Evolutionary conservation across 2,113 vertebrate genomes (phyloP).

Genomic region (Pyrgilauda ruficollis): DNA sequence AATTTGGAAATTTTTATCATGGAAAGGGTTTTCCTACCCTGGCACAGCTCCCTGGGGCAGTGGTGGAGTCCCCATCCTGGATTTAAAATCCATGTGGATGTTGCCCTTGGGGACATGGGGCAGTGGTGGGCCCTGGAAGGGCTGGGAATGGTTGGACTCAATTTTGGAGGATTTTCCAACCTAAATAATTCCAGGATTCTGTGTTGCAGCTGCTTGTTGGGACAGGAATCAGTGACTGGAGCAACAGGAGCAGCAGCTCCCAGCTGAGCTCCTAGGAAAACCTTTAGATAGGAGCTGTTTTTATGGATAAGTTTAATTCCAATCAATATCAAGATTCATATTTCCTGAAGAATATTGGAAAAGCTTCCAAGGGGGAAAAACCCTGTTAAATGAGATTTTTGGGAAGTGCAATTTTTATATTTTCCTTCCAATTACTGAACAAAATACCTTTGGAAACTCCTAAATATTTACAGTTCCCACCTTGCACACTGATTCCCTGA

Average conservation of each 20-base stretch:
- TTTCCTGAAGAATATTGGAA: background rate
- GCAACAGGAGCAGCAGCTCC: background rate
- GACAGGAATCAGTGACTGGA: background rate
- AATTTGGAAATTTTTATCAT: background rate
- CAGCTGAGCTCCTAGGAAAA: background rate
- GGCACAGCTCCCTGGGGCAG: too few species aligned
- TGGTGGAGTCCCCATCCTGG: background rate
- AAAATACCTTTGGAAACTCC: background rate
- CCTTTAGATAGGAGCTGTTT: background rate
- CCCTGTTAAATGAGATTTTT: background rate
- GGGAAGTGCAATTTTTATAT: background rate
- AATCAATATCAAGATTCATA: background rate
- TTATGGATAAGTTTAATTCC: background rate
- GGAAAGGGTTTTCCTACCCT: background rate
- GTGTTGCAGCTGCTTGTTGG: background rate
- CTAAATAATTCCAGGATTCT: background rate
- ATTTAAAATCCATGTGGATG: background rate
- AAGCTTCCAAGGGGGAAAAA: background rate
- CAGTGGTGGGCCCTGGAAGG: background rate
- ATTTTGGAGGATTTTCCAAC: background rate
- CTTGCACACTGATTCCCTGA: accelerated
- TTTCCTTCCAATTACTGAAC: background rate
- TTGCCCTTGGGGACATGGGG: background rate
- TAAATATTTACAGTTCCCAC: background rate
- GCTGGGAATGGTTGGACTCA: background rate